These are phyloP conservation scores for Ptilorrhoa leucosticta DNA, from an alignment of 2,113 vertebrate species.

Conservation along the genomic window DNA sequence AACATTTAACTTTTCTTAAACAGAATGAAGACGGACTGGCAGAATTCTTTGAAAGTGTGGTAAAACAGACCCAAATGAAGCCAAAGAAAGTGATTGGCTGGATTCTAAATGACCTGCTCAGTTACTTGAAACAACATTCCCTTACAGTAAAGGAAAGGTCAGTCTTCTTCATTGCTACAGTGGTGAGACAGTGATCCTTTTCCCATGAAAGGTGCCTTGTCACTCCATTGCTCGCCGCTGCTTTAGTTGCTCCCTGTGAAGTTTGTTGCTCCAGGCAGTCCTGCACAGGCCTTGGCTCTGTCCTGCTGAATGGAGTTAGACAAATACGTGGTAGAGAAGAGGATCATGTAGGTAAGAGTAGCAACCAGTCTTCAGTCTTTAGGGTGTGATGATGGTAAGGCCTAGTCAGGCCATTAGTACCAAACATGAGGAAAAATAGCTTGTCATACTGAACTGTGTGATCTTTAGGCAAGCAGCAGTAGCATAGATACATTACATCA, in stretches of 20 bases:
- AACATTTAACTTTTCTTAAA: neutral
- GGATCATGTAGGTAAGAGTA: neutral
- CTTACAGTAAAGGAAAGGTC: slow-evolving; percentile 87
- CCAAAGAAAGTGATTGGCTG: slow-evolving; percentile 91
- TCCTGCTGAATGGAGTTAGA: neutral
- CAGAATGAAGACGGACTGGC: slow-evolving; percentile 91
- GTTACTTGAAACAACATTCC: slow-evolving; percentile 82
- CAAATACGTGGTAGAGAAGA: neutral
- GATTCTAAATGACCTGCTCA: slow-evolving; percentile 85
- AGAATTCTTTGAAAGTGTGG: slow-evolving; percentile 88
- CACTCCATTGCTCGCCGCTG: fast-evolving
- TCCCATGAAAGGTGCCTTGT: neutral
- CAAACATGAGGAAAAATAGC: neutral
- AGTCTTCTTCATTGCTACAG: slow-evolving; percentile 35
- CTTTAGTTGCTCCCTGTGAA: neutral
- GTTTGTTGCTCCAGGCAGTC: neutral
- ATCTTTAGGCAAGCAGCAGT: neutral
- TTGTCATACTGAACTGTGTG: neutral
- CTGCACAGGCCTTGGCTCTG: neutral
- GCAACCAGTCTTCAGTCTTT: neutral
- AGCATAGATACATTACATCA: neutral
- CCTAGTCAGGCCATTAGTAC: neutral
- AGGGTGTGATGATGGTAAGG: neutral
- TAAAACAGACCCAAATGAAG: slow-evolving; percentile 79
- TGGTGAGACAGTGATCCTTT: neutral